phyloP scores from a whole-genome alignment of 1,140 invertebrate genomes.

The Drosophila nigrodunni region DNA sequence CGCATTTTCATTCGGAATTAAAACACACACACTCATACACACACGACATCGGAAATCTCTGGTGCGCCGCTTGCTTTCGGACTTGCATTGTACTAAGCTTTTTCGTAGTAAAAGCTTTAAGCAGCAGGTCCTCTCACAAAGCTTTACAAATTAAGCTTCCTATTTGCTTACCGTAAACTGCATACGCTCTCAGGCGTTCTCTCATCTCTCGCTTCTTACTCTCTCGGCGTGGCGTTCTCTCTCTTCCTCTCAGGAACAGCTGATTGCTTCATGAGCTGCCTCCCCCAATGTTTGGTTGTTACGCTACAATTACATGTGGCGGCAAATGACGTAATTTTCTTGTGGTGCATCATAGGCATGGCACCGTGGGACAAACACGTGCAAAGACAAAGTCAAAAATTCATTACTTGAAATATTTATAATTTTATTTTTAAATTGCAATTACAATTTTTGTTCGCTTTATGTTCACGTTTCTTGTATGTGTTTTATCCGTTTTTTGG shows the following conservation, averaged over 20 bases:
- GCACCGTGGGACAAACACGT: conserved; percentile 26
- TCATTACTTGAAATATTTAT: conserved; percentile 74
- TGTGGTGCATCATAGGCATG: conserved; percentile 5
- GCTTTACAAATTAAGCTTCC: conserved; percentile 49
- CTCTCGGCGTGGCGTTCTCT: background rate
- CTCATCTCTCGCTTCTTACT: background rate
- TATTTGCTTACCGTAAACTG: conserved; percentile 46
- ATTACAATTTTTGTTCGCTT: conserved; percentile 70
- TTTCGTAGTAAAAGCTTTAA: conserved; percentile 62
- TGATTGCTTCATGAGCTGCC: conserved; percentile 47
- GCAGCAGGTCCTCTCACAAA: conserved; percentile 34
- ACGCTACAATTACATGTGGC: conserved; percentile 31
- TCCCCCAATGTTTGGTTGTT: conserved; percentile 28
- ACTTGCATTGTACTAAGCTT: conserved; percentile 44
- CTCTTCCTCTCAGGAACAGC: conserved; percentile 46
- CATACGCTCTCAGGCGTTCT: conserved; percentile 26
- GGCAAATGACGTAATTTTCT: conserved; percentile 69
- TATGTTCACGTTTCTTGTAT: conserved; percentile 52
- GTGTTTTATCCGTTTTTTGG: conserved; percentile 55
- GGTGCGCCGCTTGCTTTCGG: conserved; percentile 73
- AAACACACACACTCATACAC: conserved; percentile 24
- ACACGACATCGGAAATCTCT: conserved; percentile 45
- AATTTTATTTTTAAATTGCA: conserved; percentile 80
- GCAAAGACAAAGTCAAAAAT: background rate
- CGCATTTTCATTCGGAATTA: conserved; percentile 53